These are phyloP conservation scores for Anastrepha obliqua DNA, from an alignment of 1,140 invertebrate genomes.

Conservation along the genomic window DNA sequence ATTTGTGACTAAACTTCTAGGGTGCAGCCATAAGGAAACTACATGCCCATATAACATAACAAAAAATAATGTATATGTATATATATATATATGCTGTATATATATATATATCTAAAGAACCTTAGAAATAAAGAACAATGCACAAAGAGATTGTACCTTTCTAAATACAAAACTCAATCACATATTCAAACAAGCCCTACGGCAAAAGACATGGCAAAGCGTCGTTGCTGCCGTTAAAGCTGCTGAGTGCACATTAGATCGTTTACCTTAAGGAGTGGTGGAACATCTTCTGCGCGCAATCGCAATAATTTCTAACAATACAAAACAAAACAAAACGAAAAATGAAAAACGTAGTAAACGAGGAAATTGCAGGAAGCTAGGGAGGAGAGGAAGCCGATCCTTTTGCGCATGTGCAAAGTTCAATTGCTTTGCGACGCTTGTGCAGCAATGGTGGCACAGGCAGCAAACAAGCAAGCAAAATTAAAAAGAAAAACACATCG, in stretches of 20 bases:
- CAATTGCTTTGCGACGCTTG: not conserved
- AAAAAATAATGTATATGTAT: not conserved
- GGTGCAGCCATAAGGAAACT: conserved; percentile 29
- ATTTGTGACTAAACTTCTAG: conserved; percentile 11
- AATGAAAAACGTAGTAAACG: not conserved
- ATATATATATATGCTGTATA: not conserved
- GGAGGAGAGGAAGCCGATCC: conserved; percentile 8
- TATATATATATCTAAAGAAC: not conserved
- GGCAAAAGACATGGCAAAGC: not conserved
- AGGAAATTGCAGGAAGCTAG: not conserved
- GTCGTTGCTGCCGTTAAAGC: not conserved
- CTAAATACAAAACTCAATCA: conserved; percentile 30
- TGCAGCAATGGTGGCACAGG: not conserved
- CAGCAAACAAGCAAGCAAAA: conserved; percentile 11
- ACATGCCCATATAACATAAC: not conserved
- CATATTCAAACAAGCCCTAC: conserved; percentile 44
- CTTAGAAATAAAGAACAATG: not conserved
- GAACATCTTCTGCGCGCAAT: conserved; percentile 28
- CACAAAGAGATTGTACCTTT: conserved; percentile 47
- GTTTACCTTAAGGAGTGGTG: conserved; percentile 41
- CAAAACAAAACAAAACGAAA: not conserved
- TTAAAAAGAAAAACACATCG: conserved; percentile 12
- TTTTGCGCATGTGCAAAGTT: conserved; percentile 52
- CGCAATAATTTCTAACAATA: conserved; percentile 42
- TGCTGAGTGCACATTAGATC: conserved; percentile 34